phyloP scores from a whole-genome alignment of 2,113 vertebrate genomes.

The Neodontobutis hainanensis region DNA sequence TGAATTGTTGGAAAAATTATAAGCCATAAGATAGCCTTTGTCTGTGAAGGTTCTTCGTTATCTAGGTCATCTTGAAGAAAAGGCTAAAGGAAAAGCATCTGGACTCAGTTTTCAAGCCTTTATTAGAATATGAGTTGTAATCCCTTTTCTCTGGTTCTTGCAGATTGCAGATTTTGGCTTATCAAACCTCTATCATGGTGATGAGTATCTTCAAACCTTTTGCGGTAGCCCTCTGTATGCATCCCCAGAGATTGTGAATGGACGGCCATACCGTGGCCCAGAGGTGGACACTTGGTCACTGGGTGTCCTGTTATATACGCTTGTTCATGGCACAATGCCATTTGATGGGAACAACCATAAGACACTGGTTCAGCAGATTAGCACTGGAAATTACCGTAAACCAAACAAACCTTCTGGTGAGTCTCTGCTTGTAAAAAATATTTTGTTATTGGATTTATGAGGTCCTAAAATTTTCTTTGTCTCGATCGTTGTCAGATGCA shows the following conservation, averaged over 20 bases:
- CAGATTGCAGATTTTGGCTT: slow-evolving; percentile 98
- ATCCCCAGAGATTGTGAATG: slow-evolving; percentile 95
- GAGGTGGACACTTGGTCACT: slow-evolving; percentile 99
- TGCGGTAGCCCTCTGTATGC: slow-evolving; percentile 96
- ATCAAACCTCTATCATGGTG: slow-evolving; percentile 90
- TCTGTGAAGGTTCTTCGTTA: too few relatives aligned
- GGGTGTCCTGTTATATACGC: slow-evolving; percentile 91
- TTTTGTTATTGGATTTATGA: not conserved
- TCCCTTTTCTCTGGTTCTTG: not conserved
- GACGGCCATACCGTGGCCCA: slow-evolving; percentile 87
- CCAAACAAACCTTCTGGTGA: slow-evolving; percentile 88
- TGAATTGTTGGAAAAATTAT: too few relatives aligned
- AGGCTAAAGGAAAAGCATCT: too few relatives aligned
- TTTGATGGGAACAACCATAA: slow-evolving; percentile 93
- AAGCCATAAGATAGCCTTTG: too few relatives aligned
- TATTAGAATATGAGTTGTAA: too few relatives aligned
- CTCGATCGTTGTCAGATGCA: slow-evolving; percentile 81
- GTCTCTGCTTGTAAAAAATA: not conserved
- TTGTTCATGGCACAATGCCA: slow-evolving; percentile 95
- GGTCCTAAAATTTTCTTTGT: not conserved
- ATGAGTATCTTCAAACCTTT: slow-evolving; percentile 91
- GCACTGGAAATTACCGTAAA: slow-evolving; percentile 87
- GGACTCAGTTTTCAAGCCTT: too few relatives aligned
- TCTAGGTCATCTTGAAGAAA: too few relatives aligned
- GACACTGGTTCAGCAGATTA: slow-evolving; percentile 91